Percentiles rank a stretch among this genome's conserved stretches.
These are phyloP conservation scores for Erithacus rubecula DNA, from an alignment of 2,797 vertebrate genomes.

Conservation along the genomic window DNA sequence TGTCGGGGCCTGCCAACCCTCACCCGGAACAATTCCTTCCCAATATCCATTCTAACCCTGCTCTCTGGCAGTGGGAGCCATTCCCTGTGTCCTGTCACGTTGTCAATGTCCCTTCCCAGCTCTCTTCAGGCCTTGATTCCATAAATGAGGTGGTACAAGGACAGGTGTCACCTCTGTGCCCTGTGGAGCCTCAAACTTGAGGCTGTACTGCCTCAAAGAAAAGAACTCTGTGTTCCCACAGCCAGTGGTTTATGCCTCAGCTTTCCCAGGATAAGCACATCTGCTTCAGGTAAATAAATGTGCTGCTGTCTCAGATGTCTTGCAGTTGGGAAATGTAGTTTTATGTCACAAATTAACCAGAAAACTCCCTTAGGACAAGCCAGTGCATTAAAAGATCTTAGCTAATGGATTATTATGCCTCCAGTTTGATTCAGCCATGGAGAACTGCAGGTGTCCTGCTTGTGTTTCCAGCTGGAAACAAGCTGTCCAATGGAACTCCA, in stretches of 20 bases:
- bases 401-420: not conserved
- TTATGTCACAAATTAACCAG: not conserved
- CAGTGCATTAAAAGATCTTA: not conserved
- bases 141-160: not conserved
- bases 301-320: not conserved
- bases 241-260: not conserved
- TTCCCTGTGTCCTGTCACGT: not conserved
- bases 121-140: not conserved
- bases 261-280: not conserved
- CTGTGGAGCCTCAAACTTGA: not conserved
- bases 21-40: not conserved
- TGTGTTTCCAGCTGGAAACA: not conserved
- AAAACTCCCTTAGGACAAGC: not conserved
- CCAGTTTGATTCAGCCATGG: not conserved
- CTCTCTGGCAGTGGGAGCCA: not conserved
- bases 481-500: not conserved
- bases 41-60: accelerated
- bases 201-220: not conserved
- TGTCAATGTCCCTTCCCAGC: not conserved
- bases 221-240: not conserved
- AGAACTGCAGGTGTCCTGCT: not conserved
- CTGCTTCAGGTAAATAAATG: not conserved
- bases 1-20: no score
- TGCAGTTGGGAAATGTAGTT: not conserved
- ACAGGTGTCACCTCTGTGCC: not conserved